Percentiles rank a stretch among this genome's conserved stretches.
phyloP scores from a whole-genome alignment of 2,888 invertebrate genomes.

The Aproaerema taeniolella region DNA sequence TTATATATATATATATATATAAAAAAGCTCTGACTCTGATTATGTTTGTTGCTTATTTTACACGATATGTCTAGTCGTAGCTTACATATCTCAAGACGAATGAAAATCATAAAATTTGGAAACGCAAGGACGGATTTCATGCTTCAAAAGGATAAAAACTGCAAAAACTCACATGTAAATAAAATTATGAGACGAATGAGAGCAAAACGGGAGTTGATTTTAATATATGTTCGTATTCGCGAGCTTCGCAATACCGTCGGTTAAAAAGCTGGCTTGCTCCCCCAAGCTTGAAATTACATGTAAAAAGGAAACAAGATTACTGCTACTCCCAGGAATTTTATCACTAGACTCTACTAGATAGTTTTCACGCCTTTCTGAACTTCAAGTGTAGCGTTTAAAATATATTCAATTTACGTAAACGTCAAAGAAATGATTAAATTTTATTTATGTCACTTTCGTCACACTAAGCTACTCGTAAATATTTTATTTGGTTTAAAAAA shows the following conservation, averaged over 20 bases:
- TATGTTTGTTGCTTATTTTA: too few relatives aligned
- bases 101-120: too few relatives aligned
- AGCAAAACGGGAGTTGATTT: slow-evolving; percentile 59
- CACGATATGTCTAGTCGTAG: too few relatives aligned
- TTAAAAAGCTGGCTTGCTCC: slow-evolving; percentile 50
- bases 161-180: slow-evolving; percentile 42
- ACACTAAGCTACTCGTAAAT: too few relatives aligned
- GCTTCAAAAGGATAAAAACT: slow-evolving; percentile 26
- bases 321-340: slow-evolving; percentile 17
- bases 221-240: slow-evolving; percentile 47
- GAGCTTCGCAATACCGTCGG: slow-evolving; percentile 39
- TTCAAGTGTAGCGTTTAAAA: too few relatives aligned
- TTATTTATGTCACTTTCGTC: too few relatives aligned
- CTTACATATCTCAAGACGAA: too few relatives aligned
- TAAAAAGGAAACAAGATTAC: slow-evolving; percentile 38
- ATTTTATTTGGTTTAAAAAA: too few relatives aligned
- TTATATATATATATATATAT: too few relatives aligned
- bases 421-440: too few relatives aligned
- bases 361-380: background rate
- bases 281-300: slow-evolving; percentile 47
- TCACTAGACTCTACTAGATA: slow-evolving; percentile 2
- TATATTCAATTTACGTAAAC: too few relatives aligned
- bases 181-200: slow-evolving; percentile 69
- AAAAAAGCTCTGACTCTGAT: too few relatives aligned
- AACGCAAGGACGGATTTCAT: slow-evolving; percentile 7